phyloP scores from a whole-genome alignment of 2,113 vertebrate species.

The Odocoileus virginianus region DNA sequence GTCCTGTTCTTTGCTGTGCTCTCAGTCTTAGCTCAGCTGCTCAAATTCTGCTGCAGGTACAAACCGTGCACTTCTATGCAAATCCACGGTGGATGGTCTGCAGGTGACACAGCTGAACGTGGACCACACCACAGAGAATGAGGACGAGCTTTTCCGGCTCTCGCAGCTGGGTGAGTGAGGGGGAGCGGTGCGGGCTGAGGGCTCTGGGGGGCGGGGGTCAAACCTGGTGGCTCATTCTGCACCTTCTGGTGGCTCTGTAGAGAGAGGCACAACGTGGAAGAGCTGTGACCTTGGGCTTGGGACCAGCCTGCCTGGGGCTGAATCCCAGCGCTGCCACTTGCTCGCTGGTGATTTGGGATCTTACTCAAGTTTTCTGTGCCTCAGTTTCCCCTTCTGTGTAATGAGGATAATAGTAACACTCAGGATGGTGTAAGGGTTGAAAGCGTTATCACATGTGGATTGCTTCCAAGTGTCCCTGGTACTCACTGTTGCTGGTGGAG shows the following conservation, averaged over 20 bases:
- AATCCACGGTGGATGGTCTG: constrained; percentile 92
- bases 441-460: neutral
- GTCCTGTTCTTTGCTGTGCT: neutral
- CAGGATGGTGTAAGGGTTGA: neutral
- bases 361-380: neutral
- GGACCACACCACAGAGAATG: constrained; percentile 93
- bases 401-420: neutral
- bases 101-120: constrained; percentile 95
- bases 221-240: accelerated
- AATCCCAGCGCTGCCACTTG: neutral
- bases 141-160: constrained; percentile 95
- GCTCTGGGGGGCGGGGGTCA: accelerated
- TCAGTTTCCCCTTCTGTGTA: neutral
- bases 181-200: accelerated
- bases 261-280: accelerated
- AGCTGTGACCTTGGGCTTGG: neutral
- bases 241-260: neutral
- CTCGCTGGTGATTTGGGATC: no score
- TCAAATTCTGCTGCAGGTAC: constrained; percentile 83
- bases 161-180: constrained; percentile 89
- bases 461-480: neutral
- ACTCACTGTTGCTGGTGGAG: neutral
- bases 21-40: constrained; percentile 57
- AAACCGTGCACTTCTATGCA: constrained; percentile 94
- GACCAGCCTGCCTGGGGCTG: neutral